These are phyloP conservation scores for sheep (Ovis aries) DNA, from an alignment of 2,113 vertebrate species.

Conservation along the genomic window DNA sequence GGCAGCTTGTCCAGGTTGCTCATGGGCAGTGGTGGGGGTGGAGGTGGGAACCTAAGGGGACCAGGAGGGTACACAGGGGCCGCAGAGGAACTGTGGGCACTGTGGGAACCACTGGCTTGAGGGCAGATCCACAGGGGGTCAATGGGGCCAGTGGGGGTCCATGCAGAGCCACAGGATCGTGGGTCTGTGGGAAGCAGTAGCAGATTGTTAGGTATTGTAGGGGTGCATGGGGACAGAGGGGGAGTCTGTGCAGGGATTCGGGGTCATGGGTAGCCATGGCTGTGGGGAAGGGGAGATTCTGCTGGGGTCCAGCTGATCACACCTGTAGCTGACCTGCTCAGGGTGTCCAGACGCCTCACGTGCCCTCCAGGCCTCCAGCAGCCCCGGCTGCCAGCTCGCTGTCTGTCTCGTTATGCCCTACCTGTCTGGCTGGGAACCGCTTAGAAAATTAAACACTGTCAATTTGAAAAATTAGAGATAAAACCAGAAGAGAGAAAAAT, in stretches of 20 bases:
- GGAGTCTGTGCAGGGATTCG: background rate
- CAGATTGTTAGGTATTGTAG: background rate
- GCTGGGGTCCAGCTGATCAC: fast-evolving
- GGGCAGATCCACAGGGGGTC: no score
- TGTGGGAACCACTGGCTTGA: background rate
- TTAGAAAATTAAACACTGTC: background rate
- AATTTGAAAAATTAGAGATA: background rate
- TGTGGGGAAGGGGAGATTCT: background rate
- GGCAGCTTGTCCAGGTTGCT: fast-evolving
- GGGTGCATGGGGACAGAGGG: no score
- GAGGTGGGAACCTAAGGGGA: background rate
- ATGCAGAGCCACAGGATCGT: fast-evolving
- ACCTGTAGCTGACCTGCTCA: background rate
- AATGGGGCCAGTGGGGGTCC: no score
- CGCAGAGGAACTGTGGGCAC: background rate
- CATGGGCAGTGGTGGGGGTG: fast-evolving
- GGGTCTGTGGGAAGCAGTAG: no score
- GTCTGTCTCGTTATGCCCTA: background rate
- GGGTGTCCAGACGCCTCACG: fast-evolving
- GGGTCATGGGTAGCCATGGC: fast-evolving
- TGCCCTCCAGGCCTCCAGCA: background rate
- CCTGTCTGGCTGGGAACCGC: background rate
- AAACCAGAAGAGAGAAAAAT: background rate
- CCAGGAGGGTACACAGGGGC: fast-evolving
- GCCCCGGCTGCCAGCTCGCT: fast-evolving